Evolutionary conservation across 1,140 invertebrate genomes (phyloP).

Genomic region (Thereuonema tuberculata): DNA sequence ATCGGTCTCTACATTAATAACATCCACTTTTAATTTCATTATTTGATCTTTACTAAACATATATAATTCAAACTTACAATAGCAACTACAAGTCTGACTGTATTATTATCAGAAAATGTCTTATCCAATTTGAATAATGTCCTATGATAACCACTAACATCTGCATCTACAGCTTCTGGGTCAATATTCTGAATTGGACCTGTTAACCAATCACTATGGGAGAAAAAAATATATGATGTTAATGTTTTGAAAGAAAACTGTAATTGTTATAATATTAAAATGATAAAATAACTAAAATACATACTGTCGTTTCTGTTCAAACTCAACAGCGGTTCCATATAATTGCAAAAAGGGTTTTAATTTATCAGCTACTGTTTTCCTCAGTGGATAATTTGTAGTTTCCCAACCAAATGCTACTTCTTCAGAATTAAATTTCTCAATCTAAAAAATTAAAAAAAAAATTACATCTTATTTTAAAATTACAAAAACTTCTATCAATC

Average conservation of each 20-base stretch:
- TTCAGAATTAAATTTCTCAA: conserved; percentile 83
- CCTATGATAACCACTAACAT: conserved; percentile 63
- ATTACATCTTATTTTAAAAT: neutral
- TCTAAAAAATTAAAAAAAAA: conserved; percentile 26
- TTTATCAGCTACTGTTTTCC: conserved; percentile 51
- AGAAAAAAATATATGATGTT: neutral
- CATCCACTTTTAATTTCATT: too few species aligned
- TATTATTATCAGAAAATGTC: conserved; percentile 53
- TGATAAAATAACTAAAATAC: conserved; percentile 12
- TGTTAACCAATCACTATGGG: conserved; percentile 50
- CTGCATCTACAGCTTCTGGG: conserved; percentile 74
- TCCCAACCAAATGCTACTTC: conserved; percentile 82
- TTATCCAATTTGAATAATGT: conserved; percentile 80
- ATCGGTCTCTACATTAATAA: too few species aligned
- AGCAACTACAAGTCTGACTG: conserved; percentile 35
- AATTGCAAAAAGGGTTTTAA: conserved; percentile 72
- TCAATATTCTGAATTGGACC: conserved; percentile 68
- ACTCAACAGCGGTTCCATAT: conserved; percentile 75
- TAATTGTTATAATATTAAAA: neutral
- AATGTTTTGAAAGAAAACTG: neutral
- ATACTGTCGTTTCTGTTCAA: conserved; percentile 59
- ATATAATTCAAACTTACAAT: too few species aligned
- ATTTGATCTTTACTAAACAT: too few species aligned
- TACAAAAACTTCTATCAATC: neutral
- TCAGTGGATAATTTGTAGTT: conserved; percentile 69